A percentile compares a stretch with the other conserved stretches of the same genome.
Evolutionary conservation across 2,113 vertebrate genomes (phyloP).

Genomic region (Antennarius striatus): DNA sequence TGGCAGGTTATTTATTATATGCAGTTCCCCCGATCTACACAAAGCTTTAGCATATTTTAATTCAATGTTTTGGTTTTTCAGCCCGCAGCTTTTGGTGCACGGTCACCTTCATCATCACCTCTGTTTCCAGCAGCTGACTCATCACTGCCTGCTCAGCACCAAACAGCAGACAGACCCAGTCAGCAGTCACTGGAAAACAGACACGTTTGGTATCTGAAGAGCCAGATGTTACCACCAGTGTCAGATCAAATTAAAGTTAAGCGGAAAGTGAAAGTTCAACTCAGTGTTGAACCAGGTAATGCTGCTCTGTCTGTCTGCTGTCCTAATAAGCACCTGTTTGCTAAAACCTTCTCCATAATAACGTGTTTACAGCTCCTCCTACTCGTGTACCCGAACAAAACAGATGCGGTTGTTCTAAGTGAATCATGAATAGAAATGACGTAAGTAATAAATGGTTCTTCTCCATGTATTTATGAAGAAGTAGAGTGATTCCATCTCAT

Average conservation of each 20-base stretch:
- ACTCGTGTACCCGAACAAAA: too few relatives aligned
- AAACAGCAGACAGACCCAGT: background rate
- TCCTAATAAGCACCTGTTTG: background rate
- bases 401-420: background rate
- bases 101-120: background rate
- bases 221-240: background rate
- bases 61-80: slow-evolving; percentile 2
- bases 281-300: background rate
- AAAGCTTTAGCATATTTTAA: background rate
- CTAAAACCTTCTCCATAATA: background rate
- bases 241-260: background rate
- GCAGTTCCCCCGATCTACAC: background rate
- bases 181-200: too few relatives aligned
- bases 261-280: background rate
- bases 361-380: slow-evolving; percentile 10
- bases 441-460: background rate
- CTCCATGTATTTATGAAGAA: background rate
- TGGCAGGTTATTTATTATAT: background rate
- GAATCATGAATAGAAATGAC: background rate
- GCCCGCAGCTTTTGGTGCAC: background rate
- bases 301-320: background rate
- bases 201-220: background rate
- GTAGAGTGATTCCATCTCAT: background rate
- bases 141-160: background rate
- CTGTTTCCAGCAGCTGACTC: background rate